Percentiles rank a stretch among this genome's conserved stretches.
These are phyloP conservation scores for Agriopis aurantiaria DNA, from an alignment of 2,888 invertebrate species.

Conservation along the genomic window DNA sequence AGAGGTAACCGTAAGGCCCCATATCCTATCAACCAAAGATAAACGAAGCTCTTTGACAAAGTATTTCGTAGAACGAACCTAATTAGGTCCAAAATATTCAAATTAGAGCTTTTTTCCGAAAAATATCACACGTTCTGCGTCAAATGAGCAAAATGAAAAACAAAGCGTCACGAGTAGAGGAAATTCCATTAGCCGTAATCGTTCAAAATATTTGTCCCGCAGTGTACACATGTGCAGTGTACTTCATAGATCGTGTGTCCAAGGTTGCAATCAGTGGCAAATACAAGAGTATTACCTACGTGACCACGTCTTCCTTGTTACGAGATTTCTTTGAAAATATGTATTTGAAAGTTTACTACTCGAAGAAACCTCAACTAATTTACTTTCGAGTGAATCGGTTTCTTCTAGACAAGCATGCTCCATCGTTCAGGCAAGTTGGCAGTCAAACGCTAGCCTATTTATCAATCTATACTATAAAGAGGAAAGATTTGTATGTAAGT, in stretches of 20 bases:
- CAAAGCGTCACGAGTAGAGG: conserved; percentile 51
- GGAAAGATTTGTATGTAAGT: no score
- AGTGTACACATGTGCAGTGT: conserved; percentile 44
- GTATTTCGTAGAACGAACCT: not conserved
- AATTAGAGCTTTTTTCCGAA: not conserved
- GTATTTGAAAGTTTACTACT: no score
- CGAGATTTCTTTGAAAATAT: no score
- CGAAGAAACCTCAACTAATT: no score
- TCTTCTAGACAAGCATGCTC: no score
- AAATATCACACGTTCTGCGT: conserved; percentile 19
- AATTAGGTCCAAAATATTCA: not conserved
- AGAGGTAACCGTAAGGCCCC: no score
- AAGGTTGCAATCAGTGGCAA: conserved; percentile 54
- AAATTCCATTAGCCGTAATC: conserved; percentile 54
- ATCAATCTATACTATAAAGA: no score
- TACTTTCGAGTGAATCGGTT: no score
- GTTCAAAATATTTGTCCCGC: conserved; percentile 66
- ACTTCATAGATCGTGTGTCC: conserved; percentile 48
- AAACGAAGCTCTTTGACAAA: no score
- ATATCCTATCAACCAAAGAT: no score
- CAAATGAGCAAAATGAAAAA: conserved; percentile 47
- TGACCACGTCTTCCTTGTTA: conserved; percentile 39
- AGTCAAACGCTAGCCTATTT: no score
- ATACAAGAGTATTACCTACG: conserved; percentile 46
- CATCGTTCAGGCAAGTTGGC: no score